These are phyloP conservation scores for Esox lucius DNA, from an alignment of 2,797 vertebrate genomes.

Conservation along the genomic window DNA sequence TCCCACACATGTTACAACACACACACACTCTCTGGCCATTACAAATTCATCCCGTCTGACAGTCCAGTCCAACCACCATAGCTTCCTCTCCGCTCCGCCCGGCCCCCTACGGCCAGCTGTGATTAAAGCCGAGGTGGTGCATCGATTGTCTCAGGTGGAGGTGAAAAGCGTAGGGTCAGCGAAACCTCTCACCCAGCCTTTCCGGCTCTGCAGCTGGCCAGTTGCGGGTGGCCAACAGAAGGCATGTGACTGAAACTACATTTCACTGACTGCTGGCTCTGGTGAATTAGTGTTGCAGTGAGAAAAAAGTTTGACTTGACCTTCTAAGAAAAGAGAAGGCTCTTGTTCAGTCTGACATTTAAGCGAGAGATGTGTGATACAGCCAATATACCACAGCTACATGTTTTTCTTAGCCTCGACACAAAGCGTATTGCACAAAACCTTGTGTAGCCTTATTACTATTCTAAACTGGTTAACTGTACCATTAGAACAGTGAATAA, in stretches of 20 bases:
- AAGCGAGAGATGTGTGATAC: no score
- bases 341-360: no score
- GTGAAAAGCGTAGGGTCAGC: slow-evolving; percentile 40
- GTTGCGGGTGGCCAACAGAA: not conserved
- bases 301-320: no score
- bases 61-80: not conserved
- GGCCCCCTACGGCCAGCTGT: slow-evolving; percentile 6
- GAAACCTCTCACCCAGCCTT: slow-evolving; percentile 34
- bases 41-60: not conserved
- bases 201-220: not conserved
- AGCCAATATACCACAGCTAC: no score
- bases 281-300: not conserved
- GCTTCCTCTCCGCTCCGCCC: not conserved
- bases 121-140: slow-evolving; percentile 38
- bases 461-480: no score
- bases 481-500: no score
- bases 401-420: no score
- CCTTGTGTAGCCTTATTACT: no score
- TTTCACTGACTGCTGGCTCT: not conserved
- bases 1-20: not conserved
- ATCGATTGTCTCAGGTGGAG: slow-evolving; percentile 52
- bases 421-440: no score
- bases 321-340: no score
- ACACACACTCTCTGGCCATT: not conserved
- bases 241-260: slow-evolving; percentile 24